Conservation (phyloP, 2,888 invertebrate genomes). For the Spisula solida region DNA sequence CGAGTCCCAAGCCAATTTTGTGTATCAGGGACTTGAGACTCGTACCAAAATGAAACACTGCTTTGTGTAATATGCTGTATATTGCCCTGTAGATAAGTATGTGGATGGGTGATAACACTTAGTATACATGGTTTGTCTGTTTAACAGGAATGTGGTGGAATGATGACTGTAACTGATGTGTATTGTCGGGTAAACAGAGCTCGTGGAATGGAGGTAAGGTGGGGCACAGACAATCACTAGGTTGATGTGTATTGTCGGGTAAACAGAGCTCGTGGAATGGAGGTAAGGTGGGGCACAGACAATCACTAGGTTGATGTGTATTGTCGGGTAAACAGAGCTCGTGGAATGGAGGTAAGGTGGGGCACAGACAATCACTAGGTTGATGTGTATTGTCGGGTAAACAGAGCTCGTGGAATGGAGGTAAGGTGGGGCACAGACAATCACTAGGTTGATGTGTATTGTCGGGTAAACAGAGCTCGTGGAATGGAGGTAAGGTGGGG, state of each 20-base stretch:
- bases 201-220: conserved; percentile 93
- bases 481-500: conserved; percentile 92
- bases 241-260: conserved; percentile 88
- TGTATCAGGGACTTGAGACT: too few species aligned
- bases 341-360: conserved; percentile 93
- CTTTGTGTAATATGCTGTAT: too few species aligned
- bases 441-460: conserved; percentile 94
- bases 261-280: conserved; percentile 98
- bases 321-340: conserved; percentile 98
- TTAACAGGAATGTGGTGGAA: conserved; percentile 91
- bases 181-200: conserved; percentile 99
- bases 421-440: conserved; percentile 76
- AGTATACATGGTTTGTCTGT: neutral
- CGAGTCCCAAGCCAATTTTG: too few species aligned
- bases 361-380: too few species aligned
- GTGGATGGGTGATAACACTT: too few species aligned
- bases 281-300: conserved; percentile 88
- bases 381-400: conserved; percentile 98
- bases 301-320: conserved; percentile 93
- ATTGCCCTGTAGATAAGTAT: too few species aligned
- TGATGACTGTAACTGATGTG: conserved; percentile 98
- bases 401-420: conserved; percentile 98
- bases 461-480: conserved; percentile 97
- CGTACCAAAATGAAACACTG: too few species aligned
- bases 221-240: neutral